A percentile compares a stretch with the other conserved stretches of the same genome.
Evolutionary conservation across 2,888 invertebrate species (phyloP).

Genomic region (Drosophila sordidula): DNA sequence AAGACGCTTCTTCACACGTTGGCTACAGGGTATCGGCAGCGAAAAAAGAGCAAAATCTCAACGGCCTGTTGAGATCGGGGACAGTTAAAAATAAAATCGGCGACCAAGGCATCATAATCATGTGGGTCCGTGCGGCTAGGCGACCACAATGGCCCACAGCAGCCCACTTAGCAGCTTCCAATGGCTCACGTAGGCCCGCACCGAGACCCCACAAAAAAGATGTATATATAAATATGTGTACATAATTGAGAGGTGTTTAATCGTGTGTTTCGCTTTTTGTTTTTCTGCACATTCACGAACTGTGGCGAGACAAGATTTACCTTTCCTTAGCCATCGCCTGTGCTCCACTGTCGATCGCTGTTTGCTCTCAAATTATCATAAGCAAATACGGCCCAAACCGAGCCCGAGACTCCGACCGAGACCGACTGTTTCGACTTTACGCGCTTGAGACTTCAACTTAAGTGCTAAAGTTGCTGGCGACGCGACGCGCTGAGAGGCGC

Average conservation of each 20-base stretch:
- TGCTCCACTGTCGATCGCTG: slow-evolving; percentile 70
- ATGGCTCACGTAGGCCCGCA: slow-evolving; percentile 50
- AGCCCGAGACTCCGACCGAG: slow-evolving; percentile 17
- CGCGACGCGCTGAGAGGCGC: slow-evolving; percentile 78
- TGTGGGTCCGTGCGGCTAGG: slow-evolving; percentile 56
- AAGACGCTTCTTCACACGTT: background rate
- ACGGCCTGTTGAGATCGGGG: slow-evolving; percentile 32
- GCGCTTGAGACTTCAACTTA: slow-evolving; percentile 69
- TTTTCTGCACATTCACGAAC: slow-evolving; percentile 78
- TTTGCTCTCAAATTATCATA: slow-evolving; percentile 84
- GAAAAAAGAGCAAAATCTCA: slow-evolving; percentile 28
- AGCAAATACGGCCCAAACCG: slow-evolving; percentile 74
- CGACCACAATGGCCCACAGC: slow-evolving; percentile 50
- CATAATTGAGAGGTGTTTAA: slow-evolving; percentile 85
- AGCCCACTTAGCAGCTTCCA: slow-evolving; percentile 72
- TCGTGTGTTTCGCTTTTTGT: slow-evolving; percentile 82
- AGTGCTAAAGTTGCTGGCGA: slow-evolving; percentile 82
- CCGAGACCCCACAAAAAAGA: slow-evolving; percentile 35
- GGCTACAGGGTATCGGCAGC: slow-evolving; percentile 38
- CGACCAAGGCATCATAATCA: slow-evolving; percentile 70
- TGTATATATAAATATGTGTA: slow-evolving; percentile 24
- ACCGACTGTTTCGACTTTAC: slow-evolving; percentile 65
- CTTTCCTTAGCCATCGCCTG: slow-evolving; percentile 36
- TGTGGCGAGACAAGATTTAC: slow-evolving; percentile 57
- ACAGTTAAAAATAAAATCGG: slow-evolving; percentile 42